Evolutionary conservation across 2,888 invertebrate genomes (phyloP), one percentile per base, ranked within the genome.

Genomic region (Biston betularia): DNA sequence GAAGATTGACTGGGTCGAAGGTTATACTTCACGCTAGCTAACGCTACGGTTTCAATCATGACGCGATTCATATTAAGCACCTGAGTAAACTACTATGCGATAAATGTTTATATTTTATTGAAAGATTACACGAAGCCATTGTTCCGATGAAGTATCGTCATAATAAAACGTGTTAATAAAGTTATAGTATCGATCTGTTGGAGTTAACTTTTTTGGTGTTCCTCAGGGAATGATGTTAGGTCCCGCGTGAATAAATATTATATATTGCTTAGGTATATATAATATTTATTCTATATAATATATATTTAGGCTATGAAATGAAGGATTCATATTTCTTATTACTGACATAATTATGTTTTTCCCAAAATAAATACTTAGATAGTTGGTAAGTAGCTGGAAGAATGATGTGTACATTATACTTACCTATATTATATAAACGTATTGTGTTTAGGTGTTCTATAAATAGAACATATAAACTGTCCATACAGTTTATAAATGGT

Each of bases 11-110:
- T 6, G 45, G 8, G 34, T 50, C 12, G 7, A 50, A n/a, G 34
- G n/a, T n/a, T n/a, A 33, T 38, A 57, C 42, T 52, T 52, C 10
- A 35, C 34, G 56, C 59, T 54, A 38, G 46, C 63, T 50, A 65
- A 57, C 57, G 14, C 8, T 35, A 53, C 50, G 35, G 38, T 38
- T 64, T 63, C 14, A 38, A 58, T 60, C 14, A 46, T 42, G 57
- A 35, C 55, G 45, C 69, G 62, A 72, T 63, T 72, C 74, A 67
- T 59, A 45, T 24, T 60, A 34, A 40, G 12, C 70, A 74, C 57
- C 70, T 77, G 71, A 66, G 49, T 73, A 72, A 71, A 75, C 63
- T 65, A 69, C 40, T 64, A 46, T 33, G 48, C 48, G 55, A 59
- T 64, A 67, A 55, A 44, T 55, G 44, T 68, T 57, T 64, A 63